phyloP scores from a whole-genome alignment of 2,113 vertebrate species.

The Grantiella picta region DNA sequence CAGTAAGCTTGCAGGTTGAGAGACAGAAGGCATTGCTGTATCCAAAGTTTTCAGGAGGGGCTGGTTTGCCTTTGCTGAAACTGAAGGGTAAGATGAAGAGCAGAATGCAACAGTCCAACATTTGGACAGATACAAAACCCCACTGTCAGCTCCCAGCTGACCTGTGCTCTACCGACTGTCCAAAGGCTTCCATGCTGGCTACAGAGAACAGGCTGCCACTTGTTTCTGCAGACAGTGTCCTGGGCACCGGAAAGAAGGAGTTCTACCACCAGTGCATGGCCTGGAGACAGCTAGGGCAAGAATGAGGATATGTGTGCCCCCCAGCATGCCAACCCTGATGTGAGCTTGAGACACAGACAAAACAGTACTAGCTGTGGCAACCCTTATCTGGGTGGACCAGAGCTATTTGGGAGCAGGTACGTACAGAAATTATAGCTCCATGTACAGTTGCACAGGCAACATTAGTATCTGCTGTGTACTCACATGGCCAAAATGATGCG shows the following conservation, averaged over 20 bases:
- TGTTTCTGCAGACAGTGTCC: neutral
- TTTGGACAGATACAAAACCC: neutral
- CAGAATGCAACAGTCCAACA: neutral
- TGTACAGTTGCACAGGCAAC: neutral
- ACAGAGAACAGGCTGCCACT: neutral
- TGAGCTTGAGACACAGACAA: neutral
- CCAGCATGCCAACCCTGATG: neutral
- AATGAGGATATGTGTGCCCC: neutral
- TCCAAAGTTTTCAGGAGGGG: neutral
- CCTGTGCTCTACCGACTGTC: neutral
- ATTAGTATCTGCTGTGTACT: slow-evolving; percentile 53
- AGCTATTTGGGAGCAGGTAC: neutral
- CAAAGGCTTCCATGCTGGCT: neutral
- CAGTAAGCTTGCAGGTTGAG: neutral
- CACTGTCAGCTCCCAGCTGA: neutral
- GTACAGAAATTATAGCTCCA: neutral
- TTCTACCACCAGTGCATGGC: neutral
- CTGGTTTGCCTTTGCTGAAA: neutral
- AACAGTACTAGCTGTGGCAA: neutral
- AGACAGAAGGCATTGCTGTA: neutral
- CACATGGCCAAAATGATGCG: slow-evolving; percentile 92
- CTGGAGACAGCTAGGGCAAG: neutral
- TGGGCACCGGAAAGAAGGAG: neutral
- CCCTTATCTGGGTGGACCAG: neutral
- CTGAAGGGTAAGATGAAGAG: neutral